Conservation (phyloP, 2,113 vertebrate species). For the Syngnathus floridae region DNA sequence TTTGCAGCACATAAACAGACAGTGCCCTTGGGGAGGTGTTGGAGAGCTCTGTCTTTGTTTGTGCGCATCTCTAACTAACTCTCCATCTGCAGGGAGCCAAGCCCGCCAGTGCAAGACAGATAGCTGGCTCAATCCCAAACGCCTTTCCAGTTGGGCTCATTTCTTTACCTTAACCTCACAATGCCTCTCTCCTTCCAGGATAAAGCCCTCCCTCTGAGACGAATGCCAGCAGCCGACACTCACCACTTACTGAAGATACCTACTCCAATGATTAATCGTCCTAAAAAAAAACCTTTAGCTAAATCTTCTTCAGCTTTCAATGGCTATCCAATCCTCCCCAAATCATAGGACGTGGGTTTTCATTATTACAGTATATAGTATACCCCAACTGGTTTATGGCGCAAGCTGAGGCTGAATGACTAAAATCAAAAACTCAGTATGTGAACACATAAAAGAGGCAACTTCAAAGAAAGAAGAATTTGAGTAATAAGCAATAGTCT, state of each 20-base stretch:
- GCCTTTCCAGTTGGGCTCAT: constrained; percentile 52
- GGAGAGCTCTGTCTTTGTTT: constrained; percentile 66
- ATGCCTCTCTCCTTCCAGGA: constrained; percentile 45
- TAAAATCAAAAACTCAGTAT: constrained; percentile 34
- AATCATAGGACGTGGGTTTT: constrained; percentile 15
- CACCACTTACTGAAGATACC: constrained; percentile 25
- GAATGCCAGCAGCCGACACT: constrained; percentile 46
- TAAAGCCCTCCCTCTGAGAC: constrained; percentile 44
- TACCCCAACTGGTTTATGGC: constrained; percentile 26
- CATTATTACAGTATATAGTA: background rate
- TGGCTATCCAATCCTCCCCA: constrained; percentile 29
- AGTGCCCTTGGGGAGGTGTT: constrained; percentile 59
- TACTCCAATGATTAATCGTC: constrained; percentile 26
- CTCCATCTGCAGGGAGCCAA: constrained; percentile 63
- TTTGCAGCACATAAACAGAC: constrained; percentile 54
- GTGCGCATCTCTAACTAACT: constrained; percentile 66
- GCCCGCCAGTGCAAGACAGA: constrained; percentile 62
- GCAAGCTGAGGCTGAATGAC: constrained; percentile 41
- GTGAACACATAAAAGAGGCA: constrained; percentile 47
- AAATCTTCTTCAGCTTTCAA: constrained; percentile 21
- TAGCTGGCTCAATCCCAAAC: constrained; percentile 62
- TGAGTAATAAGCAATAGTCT: constrained; percentile 35
- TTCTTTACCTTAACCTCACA: constrained; percentile 50
- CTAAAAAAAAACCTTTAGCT: constrained; percentile 19
- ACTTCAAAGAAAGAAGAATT: constrained; percentile 45